These are phyloP conservation scores for Syrmaticus mikado DNA, from an alignment of 2,113 vertebrate genomes.

Conservation along the genomic window DNA sequence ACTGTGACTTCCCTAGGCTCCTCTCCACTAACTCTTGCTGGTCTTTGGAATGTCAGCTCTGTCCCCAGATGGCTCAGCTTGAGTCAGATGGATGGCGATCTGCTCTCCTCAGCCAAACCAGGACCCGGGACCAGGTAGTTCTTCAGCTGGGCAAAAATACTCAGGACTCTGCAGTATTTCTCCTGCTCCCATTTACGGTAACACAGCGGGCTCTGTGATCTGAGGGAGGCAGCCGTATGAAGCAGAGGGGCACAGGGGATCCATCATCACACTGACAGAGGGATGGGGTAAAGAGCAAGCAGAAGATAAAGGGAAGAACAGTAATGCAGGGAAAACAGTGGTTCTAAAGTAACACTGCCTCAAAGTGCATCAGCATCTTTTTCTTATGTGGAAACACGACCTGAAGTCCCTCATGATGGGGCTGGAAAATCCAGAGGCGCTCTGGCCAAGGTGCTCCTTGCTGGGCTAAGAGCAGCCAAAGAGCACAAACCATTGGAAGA, in stretches of 20 bases:
- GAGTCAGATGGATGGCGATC: neutral
- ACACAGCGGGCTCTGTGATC: neutral
- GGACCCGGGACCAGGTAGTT: rapidly evolving
- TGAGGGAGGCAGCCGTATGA: neutral
- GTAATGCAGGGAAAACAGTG: neutral
- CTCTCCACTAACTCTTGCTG: neutral
- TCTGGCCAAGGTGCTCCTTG: neutral
- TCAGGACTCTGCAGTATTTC: neutral
- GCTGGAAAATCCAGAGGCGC: neutral
- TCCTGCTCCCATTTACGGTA: neutral
- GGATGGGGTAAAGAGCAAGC: neutral
- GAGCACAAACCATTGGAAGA: neutral
- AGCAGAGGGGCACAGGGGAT: neutral
- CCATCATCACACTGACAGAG: neutral
- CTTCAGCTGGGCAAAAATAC: neutral
- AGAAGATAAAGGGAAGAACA: neutral
- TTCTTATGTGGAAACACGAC: neutral
- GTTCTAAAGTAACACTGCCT: neutral
- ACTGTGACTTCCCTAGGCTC: neutral
- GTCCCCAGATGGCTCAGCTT: neutral
- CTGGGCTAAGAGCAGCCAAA: neutral
- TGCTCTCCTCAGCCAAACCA: neutral
- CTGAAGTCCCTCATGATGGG: neutral
- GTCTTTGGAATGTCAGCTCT: neutral
- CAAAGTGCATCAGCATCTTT: neutral